These are phyloP conservation scores for Erebia aethiops DNA, from an alignment of 2,888 invertebrate species.

Conservation along the genomic window DNA sequence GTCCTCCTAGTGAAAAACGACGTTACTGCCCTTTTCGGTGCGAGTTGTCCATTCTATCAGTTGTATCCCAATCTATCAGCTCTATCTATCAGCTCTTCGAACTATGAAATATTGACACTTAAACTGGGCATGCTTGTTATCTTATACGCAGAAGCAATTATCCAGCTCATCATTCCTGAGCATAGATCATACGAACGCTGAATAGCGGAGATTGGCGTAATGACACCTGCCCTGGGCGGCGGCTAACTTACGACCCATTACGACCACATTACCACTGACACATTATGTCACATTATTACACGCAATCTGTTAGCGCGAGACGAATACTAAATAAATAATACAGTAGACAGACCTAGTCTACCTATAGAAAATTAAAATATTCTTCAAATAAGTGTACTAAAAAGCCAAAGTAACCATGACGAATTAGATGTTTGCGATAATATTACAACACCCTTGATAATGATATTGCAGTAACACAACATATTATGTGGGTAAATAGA, in stretches of 20 bases:
- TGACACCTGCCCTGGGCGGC: conserved; percentile 43
- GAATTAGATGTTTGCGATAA: no score
- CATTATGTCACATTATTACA: conserved; percentile 79
- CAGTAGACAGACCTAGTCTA: background rate
- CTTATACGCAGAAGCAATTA: background rate
- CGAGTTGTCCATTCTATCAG: no score
- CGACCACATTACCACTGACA: conserved; percentile 77
- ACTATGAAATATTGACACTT: no score
- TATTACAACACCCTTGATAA: no score
- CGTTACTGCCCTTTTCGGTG: no score
- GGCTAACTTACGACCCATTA: conserved; percentile 59
- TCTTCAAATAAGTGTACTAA: background rate
- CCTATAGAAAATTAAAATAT: background rate
- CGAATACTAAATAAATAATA: conserved; percentile 25
- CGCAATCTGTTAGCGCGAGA: conserved; percentile 70
- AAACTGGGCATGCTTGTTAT: background rate
- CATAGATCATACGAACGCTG: conserved; percentile 50
- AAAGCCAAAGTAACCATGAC: no score
- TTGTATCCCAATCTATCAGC: no score
- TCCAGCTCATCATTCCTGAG: conserved; percentile 4
- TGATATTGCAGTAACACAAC: no score
- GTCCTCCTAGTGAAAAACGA: no score
- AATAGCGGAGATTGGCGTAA: conserved; percentile 70
- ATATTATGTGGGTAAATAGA: no score
- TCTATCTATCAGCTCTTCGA: no score